These are phyloP conservation scores for Pygmarrhopalites habei DNA, from an alignment of 1,140 invertebrate species.

Conservation along the genomic window DNA sequence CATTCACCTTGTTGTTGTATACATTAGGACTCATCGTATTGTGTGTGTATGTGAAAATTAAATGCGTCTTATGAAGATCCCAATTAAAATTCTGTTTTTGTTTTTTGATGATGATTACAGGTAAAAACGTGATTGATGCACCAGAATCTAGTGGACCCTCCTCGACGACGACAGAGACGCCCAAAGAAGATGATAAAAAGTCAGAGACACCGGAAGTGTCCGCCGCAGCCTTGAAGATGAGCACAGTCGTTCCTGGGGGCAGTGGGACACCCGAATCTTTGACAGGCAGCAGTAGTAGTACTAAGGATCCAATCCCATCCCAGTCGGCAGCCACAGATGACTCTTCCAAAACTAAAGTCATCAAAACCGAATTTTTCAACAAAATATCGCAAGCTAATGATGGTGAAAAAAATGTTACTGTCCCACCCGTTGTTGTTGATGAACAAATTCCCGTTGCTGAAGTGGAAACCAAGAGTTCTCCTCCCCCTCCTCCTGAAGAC, in stretches of 20 bases:
- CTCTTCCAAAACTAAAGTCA: background rate
- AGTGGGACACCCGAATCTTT: background rate
- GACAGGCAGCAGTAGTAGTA: background rate
- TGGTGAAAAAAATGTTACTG: conserved; percentile 6
- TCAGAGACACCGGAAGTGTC: conserved; percentile 1
- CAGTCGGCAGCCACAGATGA: background rate
- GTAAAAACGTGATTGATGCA: background rate
- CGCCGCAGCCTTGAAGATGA: background rate
- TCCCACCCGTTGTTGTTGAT: too few species aligned
- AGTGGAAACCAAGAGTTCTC: too few species aligned
- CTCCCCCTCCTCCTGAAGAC: too few species aligned
- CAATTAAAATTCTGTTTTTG: background rate
- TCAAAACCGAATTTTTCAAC: conserved; percentile 28
- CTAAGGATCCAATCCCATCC: background rate
- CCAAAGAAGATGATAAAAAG: background rate
- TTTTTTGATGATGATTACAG: background rate
- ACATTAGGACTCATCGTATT: background rate
- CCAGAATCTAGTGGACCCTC: background rate
- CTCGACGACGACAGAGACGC: background rate
- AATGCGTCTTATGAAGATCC: background rate
- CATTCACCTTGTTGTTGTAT: background rate
- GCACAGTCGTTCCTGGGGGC: background rate
- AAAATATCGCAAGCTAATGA: conserved; percentile 31
- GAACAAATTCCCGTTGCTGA: too few species aligned
- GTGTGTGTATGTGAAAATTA: background rate